These are phyloP conservation scores for Yoshiicerus persimilis DNA, from an alignment of 1,140 invertebrate genomes.

Conservation along the genomic window DNA sequence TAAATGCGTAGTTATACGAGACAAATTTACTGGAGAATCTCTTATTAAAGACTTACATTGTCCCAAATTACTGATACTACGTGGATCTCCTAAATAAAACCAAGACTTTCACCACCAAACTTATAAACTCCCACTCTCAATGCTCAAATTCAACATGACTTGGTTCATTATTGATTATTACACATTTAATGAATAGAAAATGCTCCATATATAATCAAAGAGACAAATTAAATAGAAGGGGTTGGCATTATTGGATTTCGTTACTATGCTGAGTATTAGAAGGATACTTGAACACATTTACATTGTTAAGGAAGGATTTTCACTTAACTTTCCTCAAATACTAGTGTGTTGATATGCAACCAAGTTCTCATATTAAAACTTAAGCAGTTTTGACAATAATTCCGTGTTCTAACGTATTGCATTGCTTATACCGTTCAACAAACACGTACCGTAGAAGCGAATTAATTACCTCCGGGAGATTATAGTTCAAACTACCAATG, in stretches of 20 bases:
- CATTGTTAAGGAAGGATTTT: neutral
- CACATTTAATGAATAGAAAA: conserved; percentile 4
- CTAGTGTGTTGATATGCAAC: too few relatives aligned
- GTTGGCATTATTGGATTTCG: neutral
- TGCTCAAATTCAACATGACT: neutral
- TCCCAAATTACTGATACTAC: neutral
- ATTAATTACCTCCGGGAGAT: too few relatives aligned
- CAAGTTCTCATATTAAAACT: neutral
- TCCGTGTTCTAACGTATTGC: too few relatives aligned
- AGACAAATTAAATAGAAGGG: conserved; percentile 16
- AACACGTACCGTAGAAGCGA: too few relatives aligned
- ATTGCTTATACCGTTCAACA: too few relatives aligned
- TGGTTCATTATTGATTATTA: neutral
- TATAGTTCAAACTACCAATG: too few relatives aligned
- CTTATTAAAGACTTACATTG: neutral
- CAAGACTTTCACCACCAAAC: neutral
- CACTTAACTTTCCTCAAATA: too few relatives aligned
- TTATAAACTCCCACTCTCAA: neutral
- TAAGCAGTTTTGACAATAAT: neutral
- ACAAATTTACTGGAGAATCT: neutral
- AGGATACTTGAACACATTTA: neutral
- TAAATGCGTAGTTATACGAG: neutral
- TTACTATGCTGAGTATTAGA: neutral
- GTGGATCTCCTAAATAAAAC: neutral
- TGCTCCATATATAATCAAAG: neutral